Conservation (phyloP, 2,888 invertebrate genomes). For the Lacanobia oleracea region DNA sequence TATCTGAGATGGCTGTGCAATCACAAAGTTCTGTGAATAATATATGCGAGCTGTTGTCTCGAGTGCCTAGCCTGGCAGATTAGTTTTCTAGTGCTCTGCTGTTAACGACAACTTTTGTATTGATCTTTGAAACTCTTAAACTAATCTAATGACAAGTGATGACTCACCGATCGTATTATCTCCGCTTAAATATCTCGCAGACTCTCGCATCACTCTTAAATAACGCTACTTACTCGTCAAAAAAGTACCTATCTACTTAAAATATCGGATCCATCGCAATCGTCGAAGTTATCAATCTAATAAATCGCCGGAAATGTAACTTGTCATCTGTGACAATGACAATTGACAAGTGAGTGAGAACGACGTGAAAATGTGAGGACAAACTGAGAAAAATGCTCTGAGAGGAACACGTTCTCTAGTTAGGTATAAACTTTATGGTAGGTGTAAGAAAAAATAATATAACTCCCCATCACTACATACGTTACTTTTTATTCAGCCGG, state of each 20-base stretch:
- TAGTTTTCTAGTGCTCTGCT: slow-evolving; percentile 21
- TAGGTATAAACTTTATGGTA: not conserved
- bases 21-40: slow-evolving; percentile 53
- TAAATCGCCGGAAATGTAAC: slow-evolving; percentile 43
- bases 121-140: slow-evolving; percentile 25
- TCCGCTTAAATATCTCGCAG: not conserved
- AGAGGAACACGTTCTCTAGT: not conserved
- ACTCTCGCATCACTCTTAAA: not conserved
- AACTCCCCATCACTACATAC: too few relatives aligned
- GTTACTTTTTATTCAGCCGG: too few relatives aligned
- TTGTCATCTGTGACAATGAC: slow-evolving; percentile 42
- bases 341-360: slow-evolving; percentile 33
- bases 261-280: slow-evolving; percentile 15
- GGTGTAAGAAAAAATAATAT: too few relatives aligned
- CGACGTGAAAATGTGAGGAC: slow-evolving; percentile 25
- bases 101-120: slow-evolving; percentile 9
- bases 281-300: slow-evolving; percentile 40
- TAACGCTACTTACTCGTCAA: slow-evolving; percentile 1
- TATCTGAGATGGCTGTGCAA: slow-evolving; percentile 58
- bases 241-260: slow-evolving; percentile 1
- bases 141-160: not conserved
- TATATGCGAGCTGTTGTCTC: slow-evolving; percentile 27
- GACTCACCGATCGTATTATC: slow-evolving; percentile 7
- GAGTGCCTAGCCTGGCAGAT: slow-evolving; percentile 14
- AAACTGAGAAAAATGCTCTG: slow-evolving; percentile 18